Evolutionary conservation across 92 coral and sea anemone genomes (phyloP).

Genomic region (Zoanthus sociatus): DNA sequence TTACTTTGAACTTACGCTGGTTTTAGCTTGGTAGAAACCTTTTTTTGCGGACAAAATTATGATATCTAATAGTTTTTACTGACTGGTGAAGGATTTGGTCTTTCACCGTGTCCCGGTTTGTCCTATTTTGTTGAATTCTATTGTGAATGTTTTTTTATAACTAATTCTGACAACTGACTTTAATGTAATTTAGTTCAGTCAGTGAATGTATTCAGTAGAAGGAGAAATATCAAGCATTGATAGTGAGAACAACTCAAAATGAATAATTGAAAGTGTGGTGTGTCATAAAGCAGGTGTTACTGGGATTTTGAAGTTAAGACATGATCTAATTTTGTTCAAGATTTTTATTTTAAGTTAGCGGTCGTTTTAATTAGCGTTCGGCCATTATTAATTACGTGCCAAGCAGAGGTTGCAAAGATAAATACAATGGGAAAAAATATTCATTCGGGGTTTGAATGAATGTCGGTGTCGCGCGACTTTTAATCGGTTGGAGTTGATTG

Average conservation of each 20-base stretch:
- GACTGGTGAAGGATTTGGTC: background rate
- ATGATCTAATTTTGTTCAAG: background rate
- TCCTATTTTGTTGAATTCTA: constrained; percentile 23
- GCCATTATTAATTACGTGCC: constrained; percentile 6
- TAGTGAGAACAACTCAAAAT: background rate
- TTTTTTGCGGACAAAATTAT: constrained; percentile 4
- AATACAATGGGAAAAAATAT: background rate
- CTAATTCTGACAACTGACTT: background rate
- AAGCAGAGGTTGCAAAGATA: background rate
- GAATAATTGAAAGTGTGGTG: background rate
- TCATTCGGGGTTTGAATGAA: background rate
- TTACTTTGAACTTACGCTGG: background rate
- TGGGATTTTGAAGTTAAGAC: background rate
- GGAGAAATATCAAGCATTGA: background rate
- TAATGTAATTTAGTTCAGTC: background rate
- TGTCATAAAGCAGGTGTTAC: background rate
- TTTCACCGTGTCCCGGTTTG: constrained; percentile 11
- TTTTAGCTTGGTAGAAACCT: background rate
- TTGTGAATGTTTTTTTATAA: background rate
- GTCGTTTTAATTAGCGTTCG: constrained; percentile 12
- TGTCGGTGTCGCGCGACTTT: background rate
- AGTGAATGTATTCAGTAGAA: background rate
- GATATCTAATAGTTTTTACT: background rate
- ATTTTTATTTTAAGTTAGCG: constrained; percentile 9
- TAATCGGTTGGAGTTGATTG: background rate